Conservation (phyloP, 2,113 vertebrate genomes). For the Lamprologus sp. region DNA sequence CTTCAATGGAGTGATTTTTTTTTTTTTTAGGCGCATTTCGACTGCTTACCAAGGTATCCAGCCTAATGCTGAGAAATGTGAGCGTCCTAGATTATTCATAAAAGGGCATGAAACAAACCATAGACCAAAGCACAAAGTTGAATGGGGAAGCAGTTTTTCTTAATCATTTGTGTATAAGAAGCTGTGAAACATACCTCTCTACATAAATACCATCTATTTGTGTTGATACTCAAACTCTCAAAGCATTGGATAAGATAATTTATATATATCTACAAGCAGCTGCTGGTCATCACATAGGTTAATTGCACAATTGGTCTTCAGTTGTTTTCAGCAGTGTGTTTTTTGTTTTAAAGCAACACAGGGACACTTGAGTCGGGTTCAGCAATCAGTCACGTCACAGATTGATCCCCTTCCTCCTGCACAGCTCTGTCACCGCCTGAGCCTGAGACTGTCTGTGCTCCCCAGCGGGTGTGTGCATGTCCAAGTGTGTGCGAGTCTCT, state of each 20-base stretch:
- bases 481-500: neutral
- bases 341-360: neutral
- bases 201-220: neutral
- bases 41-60: neutral
- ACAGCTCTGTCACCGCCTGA: conserved; percentile 3
- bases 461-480: neutral
- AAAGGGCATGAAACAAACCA: neutral
- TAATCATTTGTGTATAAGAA: neutral
- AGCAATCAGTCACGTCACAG: conserved; percentile 16
- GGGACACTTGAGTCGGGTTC: neutral
- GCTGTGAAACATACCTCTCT: neutral
- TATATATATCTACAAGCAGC: neutral
- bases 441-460: neutral
- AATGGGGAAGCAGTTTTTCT: neutral
- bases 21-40: neutral
- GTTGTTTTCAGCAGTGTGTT: neutral
- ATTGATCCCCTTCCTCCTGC: neutral
- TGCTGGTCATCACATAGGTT: conserved; percentile 24
- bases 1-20: neutral
- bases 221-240: neutral
- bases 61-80: neutral
- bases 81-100: neutral
- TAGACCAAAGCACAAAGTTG: neutral
- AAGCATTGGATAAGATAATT: neutral
- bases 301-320: neutral